phyloP scores from a whole-genome alignment of 2,113 vertebrate genomes.

The Triplophysa rosa region DNA sequence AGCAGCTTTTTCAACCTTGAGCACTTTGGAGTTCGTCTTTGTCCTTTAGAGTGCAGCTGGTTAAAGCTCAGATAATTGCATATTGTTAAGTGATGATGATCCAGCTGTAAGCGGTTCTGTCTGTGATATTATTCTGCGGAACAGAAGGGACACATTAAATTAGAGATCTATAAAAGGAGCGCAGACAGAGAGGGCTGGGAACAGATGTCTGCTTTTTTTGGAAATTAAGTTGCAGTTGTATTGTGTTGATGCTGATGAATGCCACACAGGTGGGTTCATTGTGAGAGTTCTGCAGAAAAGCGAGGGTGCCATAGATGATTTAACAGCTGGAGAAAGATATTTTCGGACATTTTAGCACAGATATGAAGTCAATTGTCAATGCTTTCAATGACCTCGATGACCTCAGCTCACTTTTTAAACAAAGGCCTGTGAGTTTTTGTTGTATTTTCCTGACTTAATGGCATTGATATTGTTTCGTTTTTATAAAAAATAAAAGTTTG shows the following conservation, averaged over 20 bases:
- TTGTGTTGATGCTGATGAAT: constrained; percentile 57
- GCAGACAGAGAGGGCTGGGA: constrained; percentile 35
- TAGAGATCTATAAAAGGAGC: constrained; percentile 49
- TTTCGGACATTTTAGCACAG: constrained; percentile 51
- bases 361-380: constrained; percentile 22
- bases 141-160: constrained; percentile 57
- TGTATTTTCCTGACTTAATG: not conserved
- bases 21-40: constrained; percentile 30
- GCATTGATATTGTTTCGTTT: not conserved
- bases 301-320: constrained; percentile 22
- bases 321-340: constrained; percentile 45
- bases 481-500: not conserved
- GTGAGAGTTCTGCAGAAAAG: constrained; percentile 34
- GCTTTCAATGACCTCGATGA: constrained; percentile 23
- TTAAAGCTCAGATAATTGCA: constrained; percentile 49
- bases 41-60: constrained; percentile 50
- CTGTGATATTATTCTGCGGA: constrained; percentile 50
- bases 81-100: constrained; percentile 57
- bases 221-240: constrained; percentile 42
- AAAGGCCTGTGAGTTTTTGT: not conserved
- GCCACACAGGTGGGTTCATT: constrained; percentile 53
- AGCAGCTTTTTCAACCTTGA: constrained; percentile 28
- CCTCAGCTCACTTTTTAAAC: not conserved
- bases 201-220: constrained; percentile 55
- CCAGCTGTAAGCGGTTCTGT: constrained; percentile 40